Base-by-base conservation (phyloP, 2,888 invertebrate species). In the Limnephilus marmoratus region DNA sequence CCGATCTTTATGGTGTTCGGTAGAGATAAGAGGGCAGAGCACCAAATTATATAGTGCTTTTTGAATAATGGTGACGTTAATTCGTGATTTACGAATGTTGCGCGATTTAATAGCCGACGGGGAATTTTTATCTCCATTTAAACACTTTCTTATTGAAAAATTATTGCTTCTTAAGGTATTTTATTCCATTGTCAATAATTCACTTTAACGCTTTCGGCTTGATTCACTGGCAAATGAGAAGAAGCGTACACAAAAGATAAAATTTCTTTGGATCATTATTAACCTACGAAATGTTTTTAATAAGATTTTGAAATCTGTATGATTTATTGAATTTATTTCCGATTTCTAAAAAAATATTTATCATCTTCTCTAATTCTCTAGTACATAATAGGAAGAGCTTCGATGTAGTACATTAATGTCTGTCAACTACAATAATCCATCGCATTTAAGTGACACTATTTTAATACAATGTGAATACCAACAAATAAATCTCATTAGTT, bases 51-150 rank as follows among this genome's bases (percentile, higher is more conserved):
- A 90, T 49, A 68, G 83, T 90, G 34, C 53, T 85, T 29, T 91
- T 91, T 91, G 92, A 92, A 83, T 92, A 92, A 92, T 90, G 86
- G 53, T 90, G 93, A 93, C 93, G 90, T 37, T 93, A 93, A 93
- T 93, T 81, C 93, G 53, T 93, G 93, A 93, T 93, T 93, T 93
- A 93, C 90, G 90, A 37, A 45, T 81, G 85, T 68, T 90, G 81
- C 87, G 53, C 93, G 93, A 93, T 93, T 93, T 93, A 93, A 92
- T 91, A 85, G 92, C 92, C 82, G 87, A 85, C 83, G 18, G 90
- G 85, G 68, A 53, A 68, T 49, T 90, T 81, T 90, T 90, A 90
- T 90, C 90, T 68, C 85, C 37, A 41, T 31, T 85, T 90, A 90
- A 90, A 90, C 85, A 90, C 90, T 90, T 85, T 90, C 90, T 90